Evolutionary conservation across 2,113 vertebrate genomes (phyloP).

Genomic region (Porphyrio hochstetteri): DNA sequence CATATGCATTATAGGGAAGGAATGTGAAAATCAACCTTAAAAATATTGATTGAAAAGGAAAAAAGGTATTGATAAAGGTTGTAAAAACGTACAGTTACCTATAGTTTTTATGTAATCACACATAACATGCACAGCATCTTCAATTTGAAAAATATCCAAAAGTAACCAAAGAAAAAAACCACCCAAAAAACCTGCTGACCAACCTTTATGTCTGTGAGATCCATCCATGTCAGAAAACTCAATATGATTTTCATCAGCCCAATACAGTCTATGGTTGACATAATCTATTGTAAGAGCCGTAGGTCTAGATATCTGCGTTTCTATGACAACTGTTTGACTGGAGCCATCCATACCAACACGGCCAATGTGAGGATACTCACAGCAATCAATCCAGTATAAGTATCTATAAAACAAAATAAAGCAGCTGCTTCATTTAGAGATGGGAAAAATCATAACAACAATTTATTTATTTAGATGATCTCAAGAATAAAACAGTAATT

Average conservation of each 20-base stretch:
- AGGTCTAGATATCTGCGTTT: slow-evolving; percentile 91
- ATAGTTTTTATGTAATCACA: not conserved
- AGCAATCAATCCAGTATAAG: slow-evolving; percentile 98
- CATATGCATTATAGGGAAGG: not conserved
- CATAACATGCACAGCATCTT: not conserved
- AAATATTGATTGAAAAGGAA: not conserved
- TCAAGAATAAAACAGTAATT: not conserved
- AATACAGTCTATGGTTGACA: slow-evolving; percentile 93
- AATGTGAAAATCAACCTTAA: not conserved
- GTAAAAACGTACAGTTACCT: not conserved
- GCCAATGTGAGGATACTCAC: slow-evolving; percentile 91
- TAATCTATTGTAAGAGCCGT: slow-evolving; percentile 96
- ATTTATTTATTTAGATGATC: not conserved
- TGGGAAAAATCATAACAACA: not conserved
- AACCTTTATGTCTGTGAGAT: slow-evolving; percentile 90
- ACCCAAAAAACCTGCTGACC: not conserved
- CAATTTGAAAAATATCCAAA: not conserved
- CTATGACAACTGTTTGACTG: slow-evolving; percentile 86
- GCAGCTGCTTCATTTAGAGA: slow-evolving; percentile 11
- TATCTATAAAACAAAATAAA: slow-evolving; percentile 78
- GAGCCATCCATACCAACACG: slow-evolving; percentile 95
- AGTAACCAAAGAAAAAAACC: too few species aligned
- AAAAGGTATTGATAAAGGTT: not conserved
- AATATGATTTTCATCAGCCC: slow-evolving; percentile 97
- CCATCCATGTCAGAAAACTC: slow-evolving; percentile 96